These are phyloP conservation scores for Pimephales promelas DNA, from an alignment of 2,113 vertebrate genomes.

Conservation along the genomic window DNA sequence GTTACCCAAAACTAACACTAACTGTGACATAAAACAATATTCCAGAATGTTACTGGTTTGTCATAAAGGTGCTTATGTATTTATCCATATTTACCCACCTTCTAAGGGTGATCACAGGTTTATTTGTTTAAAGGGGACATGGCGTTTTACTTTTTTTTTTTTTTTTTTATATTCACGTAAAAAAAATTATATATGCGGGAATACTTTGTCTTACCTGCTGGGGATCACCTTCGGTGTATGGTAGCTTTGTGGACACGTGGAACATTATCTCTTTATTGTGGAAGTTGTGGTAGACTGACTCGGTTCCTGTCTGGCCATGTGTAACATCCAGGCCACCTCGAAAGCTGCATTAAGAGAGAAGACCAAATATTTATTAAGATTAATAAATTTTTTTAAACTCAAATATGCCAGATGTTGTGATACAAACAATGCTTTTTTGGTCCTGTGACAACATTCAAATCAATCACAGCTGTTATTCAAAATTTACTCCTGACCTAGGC, in stretches of 20 bases:
- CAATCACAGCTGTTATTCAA: neutral
- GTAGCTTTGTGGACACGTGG: slow-evolving; percentile 96
- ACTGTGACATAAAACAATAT: slow-evolving; percentile 16
- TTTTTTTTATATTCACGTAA: too few species aligned
- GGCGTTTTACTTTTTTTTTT: too few species aligned
- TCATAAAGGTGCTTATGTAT: neutral
- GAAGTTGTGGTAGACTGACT: slow-evolving; percentile 91
- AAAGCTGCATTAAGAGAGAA: slow-evolving; percentile 75
- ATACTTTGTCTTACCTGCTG: slow-evolving; percentile 83
- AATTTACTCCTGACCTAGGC: neutral
- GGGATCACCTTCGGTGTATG: slow-evolving; percentile 92
- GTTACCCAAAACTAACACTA: neutral
- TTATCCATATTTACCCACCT: neutral
- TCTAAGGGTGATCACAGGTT: neutral
- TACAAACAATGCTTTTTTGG: neutral
- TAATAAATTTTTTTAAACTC: neutral
- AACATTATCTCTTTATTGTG: slow-evolving; percentile 98
- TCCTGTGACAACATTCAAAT: neutral
- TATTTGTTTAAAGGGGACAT: too few species aligned
- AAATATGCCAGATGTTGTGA: neutral
- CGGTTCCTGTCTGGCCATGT: slow-evolving; percentile 92
- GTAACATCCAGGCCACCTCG: slow-evolving; percentile 93
- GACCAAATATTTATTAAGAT: neutral
- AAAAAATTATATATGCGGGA: too few species aligned
- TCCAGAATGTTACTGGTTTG: neutral